Evolutionary conservation across 2,797 vertebrate genomes (phyloP).

Genomic region (Lithobates sylvaticus): DNA sequence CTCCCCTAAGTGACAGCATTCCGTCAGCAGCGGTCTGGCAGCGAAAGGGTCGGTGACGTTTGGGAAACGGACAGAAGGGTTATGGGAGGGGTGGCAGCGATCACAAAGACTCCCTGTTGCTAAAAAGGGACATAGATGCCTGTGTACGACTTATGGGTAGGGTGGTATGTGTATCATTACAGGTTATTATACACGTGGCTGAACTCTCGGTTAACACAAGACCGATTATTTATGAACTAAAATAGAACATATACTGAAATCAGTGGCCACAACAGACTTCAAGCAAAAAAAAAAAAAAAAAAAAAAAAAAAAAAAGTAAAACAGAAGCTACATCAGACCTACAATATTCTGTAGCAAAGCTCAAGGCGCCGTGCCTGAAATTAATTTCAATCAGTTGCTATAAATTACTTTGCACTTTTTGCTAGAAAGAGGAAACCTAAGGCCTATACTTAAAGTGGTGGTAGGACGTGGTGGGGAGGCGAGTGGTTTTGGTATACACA

Average conservation of each 20-base stretch:
- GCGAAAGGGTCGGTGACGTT: constrained; percentile 18
- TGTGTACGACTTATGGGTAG: constrained; percentile 39
- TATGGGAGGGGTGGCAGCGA: constrained; percentile 21
- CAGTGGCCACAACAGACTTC: too few species aligned
- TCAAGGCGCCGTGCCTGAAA: too few species aligned
- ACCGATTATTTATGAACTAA: constrained; percentile 19
- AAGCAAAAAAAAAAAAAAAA: too few species aligned
- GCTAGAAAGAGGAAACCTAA: too few species aligned
- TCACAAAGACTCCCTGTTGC: constrained; percentile 52
- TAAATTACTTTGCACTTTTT: too few species aligned
- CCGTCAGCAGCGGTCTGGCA: background rate
- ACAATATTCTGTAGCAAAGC: too few species aligned
- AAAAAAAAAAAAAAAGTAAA: too few species aligned
- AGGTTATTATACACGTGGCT: constrained; percentile 16
- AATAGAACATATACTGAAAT: background rate
- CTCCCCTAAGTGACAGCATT: background rate
- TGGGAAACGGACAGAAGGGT: constrained; percentile 19
- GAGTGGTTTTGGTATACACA: too few species aligned
- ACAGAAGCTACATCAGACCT: too few species aligned
- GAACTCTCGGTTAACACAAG: background rate
- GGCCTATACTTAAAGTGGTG: too few species aligned
- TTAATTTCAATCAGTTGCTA: too few species aligned
- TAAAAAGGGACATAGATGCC: constrained; percentile 31
- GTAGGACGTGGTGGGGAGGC: too few species aligned
- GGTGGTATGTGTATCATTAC: constrained; percentile 19